A percentile compares a stretch with the other conserved stretches of the same genome.
These are phyloP conservation scores for Phataginus tricuspis DNA, from an alignment of 2,797 vertebrate species.

Conservation along the genomic window DNA sequence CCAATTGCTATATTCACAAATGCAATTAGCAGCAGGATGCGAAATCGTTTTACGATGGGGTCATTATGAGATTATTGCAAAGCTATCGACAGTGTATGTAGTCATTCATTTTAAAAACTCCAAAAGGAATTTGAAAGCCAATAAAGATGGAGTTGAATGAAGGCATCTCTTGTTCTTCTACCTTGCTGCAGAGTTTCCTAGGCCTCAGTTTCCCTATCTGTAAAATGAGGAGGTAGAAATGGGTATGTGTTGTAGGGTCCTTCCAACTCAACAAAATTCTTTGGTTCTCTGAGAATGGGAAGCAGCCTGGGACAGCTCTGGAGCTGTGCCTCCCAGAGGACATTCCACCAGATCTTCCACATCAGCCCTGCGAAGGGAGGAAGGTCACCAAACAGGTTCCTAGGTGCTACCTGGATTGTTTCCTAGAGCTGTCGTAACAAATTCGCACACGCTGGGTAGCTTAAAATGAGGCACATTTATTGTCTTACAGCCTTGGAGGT, in stretches of 20 bases:
- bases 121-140: not conserved
- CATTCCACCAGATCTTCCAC: not conserved
- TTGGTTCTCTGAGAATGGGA: not conserved
- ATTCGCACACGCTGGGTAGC: not conserved
- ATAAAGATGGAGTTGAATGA: not conserved
- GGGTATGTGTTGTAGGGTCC: not conserved
- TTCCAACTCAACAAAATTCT: not conserved
- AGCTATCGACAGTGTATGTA: not conserved
- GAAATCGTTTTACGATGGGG: not conserved
- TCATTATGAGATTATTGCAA: conserved; percentile 40
- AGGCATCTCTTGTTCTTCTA: not conserved
- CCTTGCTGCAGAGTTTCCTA: not conserved
- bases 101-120: conserved; percentile 31
- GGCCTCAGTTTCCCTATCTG: conserved; percentile 36
- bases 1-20: conserved; percentile 50
- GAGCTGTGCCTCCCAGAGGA: not conserved
- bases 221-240: not conserved
- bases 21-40: conserved; percentile 24
- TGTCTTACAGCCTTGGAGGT: not conserved
- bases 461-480: not conserved
- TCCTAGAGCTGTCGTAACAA: not conserved
- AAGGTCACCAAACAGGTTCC: not conserved
- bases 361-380: not conserved
- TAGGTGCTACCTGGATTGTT: accelerated
- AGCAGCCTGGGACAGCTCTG: too few relatives aligned